Base-by-base conservation (phyloP, 2,797 vertebrate genomes). In the Thunnus albacares region DNA sequence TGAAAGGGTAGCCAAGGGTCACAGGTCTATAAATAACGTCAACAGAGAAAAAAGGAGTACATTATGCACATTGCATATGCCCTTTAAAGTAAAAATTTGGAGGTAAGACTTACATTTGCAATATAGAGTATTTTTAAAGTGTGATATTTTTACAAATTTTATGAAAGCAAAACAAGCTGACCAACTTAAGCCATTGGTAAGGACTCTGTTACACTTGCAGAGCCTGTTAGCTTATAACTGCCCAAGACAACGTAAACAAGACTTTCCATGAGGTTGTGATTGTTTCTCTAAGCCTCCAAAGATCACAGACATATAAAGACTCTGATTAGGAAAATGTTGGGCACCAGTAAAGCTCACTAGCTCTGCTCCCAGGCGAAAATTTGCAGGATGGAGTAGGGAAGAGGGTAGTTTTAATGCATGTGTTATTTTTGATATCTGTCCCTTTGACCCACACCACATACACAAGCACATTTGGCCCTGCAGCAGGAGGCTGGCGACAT, bases 11-110 rank as follows among this genome's bases (percentile, higher is more conserved):
- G 85, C 82, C 81, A 62, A 78, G 57, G 52, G 69, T 68, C 75
- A 69, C 17, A 62, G 51, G 51, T 58, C 81, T 86, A 86, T 87
- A 71, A 87, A 87, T 92, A 84, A 77, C 74, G 22, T 66, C 71
- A 38, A 38, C 3, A 43, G 41, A 43, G 43, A 71, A 49, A n/a
- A 51, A 57, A 61, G 57, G 47, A 43, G 52, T 70, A 62, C 24
- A 49, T 59, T 43, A 61, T 63, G 53, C 14, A 59, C 41, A 58
- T 22, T 51, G 47, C 18, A 9, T 20, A 13, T 41, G 38, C 38
- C 38, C 10, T 41, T 41, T 2, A 12, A 43, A 43, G 13, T 43
- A 43, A 7, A 43, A 43, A 43, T 43, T 43, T 43, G 41, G 14
- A 13, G 12, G 17, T 8, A 20, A 51, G 47, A 20, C 47, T 18